A percentile compares a stretch with the other conserved stretches of the same genome.
Conservation (phyloP, 1,140 invertebrate species). For the Eriosoma lanigerum region DNA sequence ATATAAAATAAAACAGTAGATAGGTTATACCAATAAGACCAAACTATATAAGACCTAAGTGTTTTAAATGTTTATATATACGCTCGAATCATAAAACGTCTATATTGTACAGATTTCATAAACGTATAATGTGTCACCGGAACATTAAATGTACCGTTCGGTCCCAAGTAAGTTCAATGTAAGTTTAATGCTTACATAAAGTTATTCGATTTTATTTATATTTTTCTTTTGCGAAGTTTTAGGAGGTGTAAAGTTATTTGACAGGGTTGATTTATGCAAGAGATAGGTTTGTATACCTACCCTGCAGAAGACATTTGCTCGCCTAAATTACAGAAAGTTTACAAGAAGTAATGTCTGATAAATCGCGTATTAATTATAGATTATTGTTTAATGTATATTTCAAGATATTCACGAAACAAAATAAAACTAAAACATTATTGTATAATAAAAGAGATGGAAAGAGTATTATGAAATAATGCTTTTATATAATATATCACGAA, state of each 20-base stretch:
- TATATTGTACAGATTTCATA: slow-evolving; percentile 6
- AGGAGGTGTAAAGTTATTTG: slow-evolving; percentile 6
- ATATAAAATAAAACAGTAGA: no score
- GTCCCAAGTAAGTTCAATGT: not conserved
- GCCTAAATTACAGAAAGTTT: slow-evolving; percentile 22
- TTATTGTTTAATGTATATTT: not conserved
- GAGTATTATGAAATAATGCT: no score
- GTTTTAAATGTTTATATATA: slow-evolving; percentile 15
- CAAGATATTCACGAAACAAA: no score
- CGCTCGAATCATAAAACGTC: slow-evolving; percentile 6
- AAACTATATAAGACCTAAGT: not conserved
- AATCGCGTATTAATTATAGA: not conserved
- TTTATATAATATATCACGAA: no score
- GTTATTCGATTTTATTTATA: slow-evolving; percentile 13
- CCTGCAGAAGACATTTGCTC: not conserved
- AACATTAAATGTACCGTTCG: not conserved
- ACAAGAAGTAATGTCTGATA: not conserved
- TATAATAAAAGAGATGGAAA: no score
- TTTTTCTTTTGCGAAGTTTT: not conserved
- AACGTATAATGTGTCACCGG: not conserved
- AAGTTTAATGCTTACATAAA: slow-evolving; percentile 8
- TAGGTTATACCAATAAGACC: no score
- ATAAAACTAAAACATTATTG: no score
- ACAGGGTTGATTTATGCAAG: slow-evolving; percentile 24
- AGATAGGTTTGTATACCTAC: not conserved